These are phyloP conservation scores for Chymomyza procnemis DNA, from an alignment of 2,888 invertebrate species.

Conservation along the genomic window DNA sequence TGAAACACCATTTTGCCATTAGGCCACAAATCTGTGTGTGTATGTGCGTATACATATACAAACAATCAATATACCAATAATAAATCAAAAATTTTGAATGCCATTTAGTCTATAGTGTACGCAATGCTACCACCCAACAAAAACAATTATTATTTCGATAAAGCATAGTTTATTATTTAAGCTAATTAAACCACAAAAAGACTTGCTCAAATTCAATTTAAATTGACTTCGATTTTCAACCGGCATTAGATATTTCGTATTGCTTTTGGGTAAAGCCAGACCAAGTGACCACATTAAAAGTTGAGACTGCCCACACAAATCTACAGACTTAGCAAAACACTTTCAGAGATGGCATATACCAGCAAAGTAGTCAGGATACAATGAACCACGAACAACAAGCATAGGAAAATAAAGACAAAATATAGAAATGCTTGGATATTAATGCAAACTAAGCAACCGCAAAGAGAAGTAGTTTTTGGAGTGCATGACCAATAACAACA, in stretches of 20 bases:
- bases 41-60: too few species aligned
- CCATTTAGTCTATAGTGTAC: conserved; percentile 32
- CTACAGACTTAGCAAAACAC: conserved; percentile 15
- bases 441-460: conserved; percentile 17
- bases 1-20: conserved; percentile 34
- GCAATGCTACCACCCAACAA: neutral
- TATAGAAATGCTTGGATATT: conserved; percentile 10
- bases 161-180: conserved; percentile 70
- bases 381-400: conserved; percentile 47
- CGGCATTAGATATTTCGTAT: neutral
- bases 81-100: conserved; percentile 64
- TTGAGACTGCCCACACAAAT: neutral
- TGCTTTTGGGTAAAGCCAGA: neutral
- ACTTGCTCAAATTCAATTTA: conserved; percentile 10
- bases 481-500: conserved; percentile 14
- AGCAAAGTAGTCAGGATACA: conserved; percentile 39
- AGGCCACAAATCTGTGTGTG: neutral
- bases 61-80: conserved; percentile 34
- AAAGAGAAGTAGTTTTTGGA: neutral
- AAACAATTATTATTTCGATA: conserved; percentile 52
- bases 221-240: conserved; percentile 26
- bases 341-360: conserved; percentile 5
- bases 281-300: neutral
- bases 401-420: conserved; percentile 3
- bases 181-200: conserved; percentile 54